Evolutionary conservation across 2,888 invertebrate genomes (phyloP), one percentile per base, ranked within the genome.

Genomic region (Iselma pallidipennis): DNA sequence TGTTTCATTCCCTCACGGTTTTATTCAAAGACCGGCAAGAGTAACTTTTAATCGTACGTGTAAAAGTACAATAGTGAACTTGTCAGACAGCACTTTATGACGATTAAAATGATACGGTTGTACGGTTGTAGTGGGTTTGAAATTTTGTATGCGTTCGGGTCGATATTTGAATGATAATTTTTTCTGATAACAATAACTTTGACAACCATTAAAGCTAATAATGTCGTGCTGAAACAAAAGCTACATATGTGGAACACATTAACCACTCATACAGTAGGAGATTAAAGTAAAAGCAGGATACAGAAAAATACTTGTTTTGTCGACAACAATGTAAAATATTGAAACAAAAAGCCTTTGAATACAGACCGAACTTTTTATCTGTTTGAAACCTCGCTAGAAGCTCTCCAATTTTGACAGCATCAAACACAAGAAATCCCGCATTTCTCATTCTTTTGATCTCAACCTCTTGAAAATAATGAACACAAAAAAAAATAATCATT

Each of bases 131-230:
- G n/a, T n/a, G n/a, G n/a, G n/a, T n/a, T n/a, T n/a, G n/a, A n/a
- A n/a, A n/a, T n/a, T n/a, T n/a, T n/a, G n/a, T n/a, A n/a, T n/a
- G n/a, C n/a, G n/a, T n/a, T n/a, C n/a, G n/a, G n/a, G n/a, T n/a
- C n/a, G n/a, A n/a, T n/a, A n/a, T n/a, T n/a, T n/a, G n/a, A n/a
- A n/a, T n/a, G n/a, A n/a, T n/a, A n/a, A n/a, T n/a, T n/a, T n/a
- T n/a, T n/a, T n/a, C n/a, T n/a, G n/a, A n/a, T n/a, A n/a, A n/a
- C n/a, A n/a, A n/a, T n/a, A n/a, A n/a, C n/a, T n/a, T n/a, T n/a
- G n/a, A n/a, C n/a, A 55, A 42, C 58, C 52, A 59, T 63, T 63
- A 63, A 61, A 63, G 63, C 63, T 63, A 63, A 63, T 63, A 63
- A 63, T 63, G 59, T 53, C 57, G 51, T n/a, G 50, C 28, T 26